These are phyloP conservation scores for Hylaea fasciaria DNA, from an alignment of 2,888 invertebrate species.

Conservation along the genomic window DNA sequence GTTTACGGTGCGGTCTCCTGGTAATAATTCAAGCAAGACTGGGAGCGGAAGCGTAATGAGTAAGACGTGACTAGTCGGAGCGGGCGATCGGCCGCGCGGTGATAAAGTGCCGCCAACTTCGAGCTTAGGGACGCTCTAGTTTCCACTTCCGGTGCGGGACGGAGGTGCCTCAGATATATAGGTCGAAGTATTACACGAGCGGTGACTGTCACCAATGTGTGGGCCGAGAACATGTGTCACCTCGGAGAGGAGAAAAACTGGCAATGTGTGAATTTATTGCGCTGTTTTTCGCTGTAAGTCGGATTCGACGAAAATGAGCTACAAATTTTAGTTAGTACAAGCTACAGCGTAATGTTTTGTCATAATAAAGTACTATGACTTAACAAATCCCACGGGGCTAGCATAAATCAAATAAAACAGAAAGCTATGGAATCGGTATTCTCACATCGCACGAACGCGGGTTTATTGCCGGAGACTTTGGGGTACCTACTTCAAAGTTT, in stretches of 20 bases:
- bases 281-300: background rate
- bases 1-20: background rate
- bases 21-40: constrained; percentile 38
- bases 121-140: constrained; percentile 24
- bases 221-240: background rate
- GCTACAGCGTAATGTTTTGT: too few species aligned
- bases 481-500: background rate
- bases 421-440: too few species aligned
- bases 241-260: too few species aligned
- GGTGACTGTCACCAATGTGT: background rate
- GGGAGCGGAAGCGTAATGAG: constrained; percentile 41
- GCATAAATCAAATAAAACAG: too few species aligned
- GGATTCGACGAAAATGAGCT: too few species aligned
- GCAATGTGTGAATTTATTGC: background rate
- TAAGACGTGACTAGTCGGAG: constrained; percentile 39
- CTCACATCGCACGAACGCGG: background rate
- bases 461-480: background rate
- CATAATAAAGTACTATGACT: too few species aligned
- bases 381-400: too few species aligned
- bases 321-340: too few species aligned
- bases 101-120: constrained; percentile 33
- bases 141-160: constrained; percentile 19
- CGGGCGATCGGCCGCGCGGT: constrained; percentile 31
- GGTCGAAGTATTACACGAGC: constrained; percentile 18
- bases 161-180: constrained; percentile 9